A percentile compares a stretch with the other conserved stretches of the same genome.
Evolutionary conservation across 2,113 vertebrate genomes (phyloP).

Genomic region (Cinclus cinclus): DNA sequence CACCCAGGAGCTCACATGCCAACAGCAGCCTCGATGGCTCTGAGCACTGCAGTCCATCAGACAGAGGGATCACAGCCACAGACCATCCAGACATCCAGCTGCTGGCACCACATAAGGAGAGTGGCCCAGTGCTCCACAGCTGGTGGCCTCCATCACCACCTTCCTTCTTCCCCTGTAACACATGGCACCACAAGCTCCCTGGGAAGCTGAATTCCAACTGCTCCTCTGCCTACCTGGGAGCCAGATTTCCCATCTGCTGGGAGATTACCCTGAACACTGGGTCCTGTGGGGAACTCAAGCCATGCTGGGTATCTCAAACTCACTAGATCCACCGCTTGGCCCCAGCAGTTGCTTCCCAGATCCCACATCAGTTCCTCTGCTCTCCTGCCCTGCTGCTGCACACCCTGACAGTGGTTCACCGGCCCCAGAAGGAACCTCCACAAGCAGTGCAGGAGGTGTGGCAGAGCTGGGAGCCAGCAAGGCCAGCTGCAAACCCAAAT

Average conservation of each 20-base stretch:
- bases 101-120: background rate
- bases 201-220: background rate
- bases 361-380: rapidly evolving
- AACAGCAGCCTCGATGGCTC: background rate
- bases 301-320: background rate
- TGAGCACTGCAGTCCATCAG: rapidly evolving
- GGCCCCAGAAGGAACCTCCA: background rate
- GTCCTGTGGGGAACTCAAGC: background rate
- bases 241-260: background rate
- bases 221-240: background rate
- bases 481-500: background rate
- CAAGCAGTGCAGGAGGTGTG: background rate
- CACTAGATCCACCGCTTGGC: background rate
- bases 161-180: background rate
- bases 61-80: background rate
- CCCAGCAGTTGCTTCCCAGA: background rate
- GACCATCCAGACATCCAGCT: background rate
- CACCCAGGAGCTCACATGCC: background rate
- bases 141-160: background rate
- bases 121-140: background rate
- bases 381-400: background rate
- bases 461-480: background rate
- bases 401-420: background rate
- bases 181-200: background rate
- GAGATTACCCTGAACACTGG: background rate